phyloP scores from a whole-genome alignment of 2,888 invertebrate genomes.

The Adela reaumurella region DNA sequence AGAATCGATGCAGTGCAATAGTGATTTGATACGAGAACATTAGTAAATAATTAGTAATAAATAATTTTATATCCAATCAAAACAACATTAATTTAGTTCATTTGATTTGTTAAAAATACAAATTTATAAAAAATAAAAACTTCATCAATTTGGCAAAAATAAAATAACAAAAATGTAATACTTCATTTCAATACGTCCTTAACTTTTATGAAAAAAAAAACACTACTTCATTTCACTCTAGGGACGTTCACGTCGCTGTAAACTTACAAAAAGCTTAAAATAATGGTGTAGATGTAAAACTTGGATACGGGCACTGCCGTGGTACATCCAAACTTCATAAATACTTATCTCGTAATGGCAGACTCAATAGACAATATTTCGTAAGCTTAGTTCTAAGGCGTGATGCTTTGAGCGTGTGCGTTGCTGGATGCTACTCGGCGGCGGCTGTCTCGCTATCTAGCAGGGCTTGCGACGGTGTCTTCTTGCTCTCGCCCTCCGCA shows the following conservation, averaged over 20 bases:
- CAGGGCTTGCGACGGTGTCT: constrained; percentile 36
- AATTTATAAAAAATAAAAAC: not conserved
- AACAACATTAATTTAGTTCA: not conserved
- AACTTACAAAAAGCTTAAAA: not conserved
- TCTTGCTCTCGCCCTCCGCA: constrained; percentile 25
- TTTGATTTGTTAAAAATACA: not conserved
- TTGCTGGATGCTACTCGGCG: constrained; percentile 35
- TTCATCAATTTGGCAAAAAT: not conserved
- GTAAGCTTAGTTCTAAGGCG: constrained; percentile 39
- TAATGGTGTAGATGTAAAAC: not conserved
- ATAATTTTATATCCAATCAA: not conserved
- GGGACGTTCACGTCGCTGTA: not conserved
- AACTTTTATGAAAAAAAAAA: not conserved
- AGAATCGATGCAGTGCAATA: not conserved
- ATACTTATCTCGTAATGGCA: constrained; percentile 6
- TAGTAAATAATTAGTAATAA: constrained; percentile 3
- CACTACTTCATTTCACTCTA: not conserved
- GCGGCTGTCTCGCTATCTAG: constrained; percentile 41
- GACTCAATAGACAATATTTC: not conserved
- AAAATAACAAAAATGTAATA: not conserved
- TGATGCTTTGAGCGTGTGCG: constrained; percentile 44
- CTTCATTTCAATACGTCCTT: not conserved
- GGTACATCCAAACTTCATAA: not conserved
- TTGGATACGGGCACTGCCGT: not conserved
- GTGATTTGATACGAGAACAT: constrained; percentile 1